A percentile compares a stretch with the other conserved stretches of the same genome.
Conservation (phyloP, 2,113 vertebrate species). For the Podocnemis expansa region DNA sequence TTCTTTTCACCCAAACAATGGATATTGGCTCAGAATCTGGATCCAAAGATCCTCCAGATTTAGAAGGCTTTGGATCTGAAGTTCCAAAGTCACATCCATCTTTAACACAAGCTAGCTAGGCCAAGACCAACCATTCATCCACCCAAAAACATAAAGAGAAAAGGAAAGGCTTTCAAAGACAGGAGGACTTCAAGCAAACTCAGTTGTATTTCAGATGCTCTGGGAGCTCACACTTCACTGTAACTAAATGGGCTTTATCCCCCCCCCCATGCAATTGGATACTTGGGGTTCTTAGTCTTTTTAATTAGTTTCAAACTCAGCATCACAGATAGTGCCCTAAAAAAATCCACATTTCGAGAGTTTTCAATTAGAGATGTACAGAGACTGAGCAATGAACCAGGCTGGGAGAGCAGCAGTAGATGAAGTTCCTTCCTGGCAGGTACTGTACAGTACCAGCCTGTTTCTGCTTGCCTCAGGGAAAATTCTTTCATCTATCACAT, state of each 20-base stretch:
- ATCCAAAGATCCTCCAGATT: neutral
- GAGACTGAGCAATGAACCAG: slow-evolving; percentile 21
- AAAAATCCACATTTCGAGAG: slow-evolving; percentile 30
- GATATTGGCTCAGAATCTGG: neutral
- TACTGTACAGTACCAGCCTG: slow-evolving; percentile 19
- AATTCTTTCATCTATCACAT: slow-evolving; percentile 58
- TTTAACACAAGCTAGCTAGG: neutral
- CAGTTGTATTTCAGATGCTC: neutral
- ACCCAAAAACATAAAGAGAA: neutral
- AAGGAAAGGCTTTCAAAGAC: neutral
- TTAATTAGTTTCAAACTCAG: neutral
- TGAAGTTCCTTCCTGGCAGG: slow-evolving; percentile 33
- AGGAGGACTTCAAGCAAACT: neutral
- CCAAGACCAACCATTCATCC: neutral
- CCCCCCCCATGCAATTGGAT: neutral
- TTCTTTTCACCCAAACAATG: neutral
- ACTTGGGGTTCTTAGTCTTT: neutral
- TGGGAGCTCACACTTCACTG: neutral
- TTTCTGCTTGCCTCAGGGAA: slow-evolving; percentile 61
- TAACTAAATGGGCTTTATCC: neutral
- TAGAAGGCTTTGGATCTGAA: neutral
- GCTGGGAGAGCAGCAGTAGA: neutral
- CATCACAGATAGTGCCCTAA: slow-evolving; percentile 4
- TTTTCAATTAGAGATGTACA: slow-evolving; percentile 35
- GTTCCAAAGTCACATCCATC: neutral